Base-by-base conservation (phyloP, 2,113 vertebrate genomes). In the Chaetodon auriga region DNA sequence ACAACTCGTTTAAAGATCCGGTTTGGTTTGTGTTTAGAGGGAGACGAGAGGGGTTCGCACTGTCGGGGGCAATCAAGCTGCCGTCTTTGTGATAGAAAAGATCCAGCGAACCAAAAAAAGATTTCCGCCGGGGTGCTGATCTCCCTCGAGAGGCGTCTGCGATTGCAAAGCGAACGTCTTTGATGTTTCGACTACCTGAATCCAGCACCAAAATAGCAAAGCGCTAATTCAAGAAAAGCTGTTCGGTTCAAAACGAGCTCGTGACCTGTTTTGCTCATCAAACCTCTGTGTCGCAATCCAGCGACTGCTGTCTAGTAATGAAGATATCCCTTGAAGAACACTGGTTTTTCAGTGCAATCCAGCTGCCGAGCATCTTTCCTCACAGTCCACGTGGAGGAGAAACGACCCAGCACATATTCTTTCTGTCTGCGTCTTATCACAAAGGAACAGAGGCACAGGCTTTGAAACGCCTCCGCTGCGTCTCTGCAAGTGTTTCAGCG, bases 181-280 rank as follows among this genome's bases (percentile, higher is more conserved):
- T 75, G 41, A 53, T 66, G 38, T 16, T 75, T 51, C 0, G 4
- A 41, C n/a, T 46, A 48, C 49, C 70, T 69, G 68, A 68, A 48
- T 19, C 35, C 48, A 43, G 23, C 62, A 65, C 75, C 53, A 48
- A 78, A 85, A 86, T 55, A 78, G 58, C 64, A 61, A 75, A 65
- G 68, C 43, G 66, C 68, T 65, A 64, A 85, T 84, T 80, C 11
- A 83, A 83, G 71, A 16, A 78, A 80, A 55, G 85, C 41, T 4
- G 12, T 68, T 87, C 10, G 16, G 55, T 38, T 69, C 11, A 62
- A 62, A 74, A 81, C 7, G 21, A 14, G 64, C 66, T 85, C 15
- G 0, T 38, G 75, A 71, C 77, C 80, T 51, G 64, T 68, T 86
- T 86, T 63, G 4, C 51, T 43, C 8, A 12, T 82, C 66, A 72